Evolutionary conservation across 2,797 vertebrate genomes (phyloP).

Genomic region (Oophaga sylvatica): DNA sequence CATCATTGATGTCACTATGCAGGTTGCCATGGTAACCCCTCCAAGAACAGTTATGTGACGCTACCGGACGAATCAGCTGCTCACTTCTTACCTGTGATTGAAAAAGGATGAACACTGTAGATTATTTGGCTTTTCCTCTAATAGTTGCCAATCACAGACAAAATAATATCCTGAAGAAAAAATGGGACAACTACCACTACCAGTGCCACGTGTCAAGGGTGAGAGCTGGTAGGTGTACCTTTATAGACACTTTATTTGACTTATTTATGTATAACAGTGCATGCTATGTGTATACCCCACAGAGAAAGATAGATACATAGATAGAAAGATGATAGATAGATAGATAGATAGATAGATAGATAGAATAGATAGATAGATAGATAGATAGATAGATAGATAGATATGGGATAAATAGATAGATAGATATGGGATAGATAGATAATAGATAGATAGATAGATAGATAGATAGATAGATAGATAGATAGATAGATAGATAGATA

Average conservation of each 20-base stretch:
- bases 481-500: too few relatives aligned
- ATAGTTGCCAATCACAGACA: slow-evolving; percentile 37
- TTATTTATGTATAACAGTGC: background rate
- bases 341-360: too few relatives aligned
- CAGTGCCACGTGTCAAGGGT: slow-evolving; percentile 24
- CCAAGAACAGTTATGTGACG: slow-evolving; percentile 31
- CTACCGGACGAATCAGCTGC: slow-evolving; percentile 34
- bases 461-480: too few relatives aligned
- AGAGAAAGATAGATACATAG: background rate
- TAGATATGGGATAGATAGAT: too few relatives aligned
- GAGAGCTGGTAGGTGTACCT: slow-evolving; percentile 31
- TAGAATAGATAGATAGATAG: too few relatives aligned
- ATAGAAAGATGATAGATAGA: slow-evolving; percentile 10
- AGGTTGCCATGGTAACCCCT: slow-evolving; percentile 43
- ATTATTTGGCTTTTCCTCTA: slow-evolving; percentile 45
- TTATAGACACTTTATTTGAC: background rate
- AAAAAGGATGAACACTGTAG: slow-evolving; percentile 44
- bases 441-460: background rate
- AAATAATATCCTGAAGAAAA: slow-evolving; percentile 37
- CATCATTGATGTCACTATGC: slow-evolving; percentile 31
- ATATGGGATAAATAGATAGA: background rate
- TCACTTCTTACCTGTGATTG: slow-evolving; percentile 45
- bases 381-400: too few relatives aligned
- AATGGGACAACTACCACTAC: slow-evolving; percentile 40
- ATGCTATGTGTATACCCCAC: background rate